Conservation (phyloP, 92 coral and sea anemone genomes). For the Zoanthus sociatus region DNA sequence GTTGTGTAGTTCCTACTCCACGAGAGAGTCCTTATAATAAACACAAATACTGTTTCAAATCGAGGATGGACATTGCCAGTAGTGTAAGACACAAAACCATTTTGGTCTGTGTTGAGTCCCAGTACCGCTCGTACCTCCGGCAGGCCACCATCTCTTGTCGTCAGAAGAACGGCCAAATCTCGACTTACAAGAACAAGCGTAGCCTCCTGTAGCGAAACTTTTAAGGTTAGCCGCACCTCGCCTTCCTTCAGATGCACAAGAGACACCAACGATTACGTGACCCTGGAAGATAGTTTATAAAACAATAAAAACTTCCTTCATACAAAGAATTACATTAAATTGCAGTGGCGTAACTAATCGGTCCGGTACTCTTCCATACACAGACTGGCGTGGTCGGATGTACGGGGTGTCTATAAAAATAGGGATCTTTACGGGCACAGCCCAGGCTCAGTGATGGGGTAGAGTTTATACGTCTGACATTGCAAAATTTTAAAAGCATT, state of each 20-base stretch:
- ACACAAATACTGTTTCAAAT: background rate
- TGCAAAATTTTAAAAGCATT: too few relatives aligned
- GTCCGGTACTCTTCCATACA: too few relatives aligned
- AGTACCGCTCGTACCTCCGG: background rate
- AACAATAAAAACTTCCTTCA: too few relatives aligned
- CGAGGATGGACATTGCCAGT: slow-evolving; percentile 39
- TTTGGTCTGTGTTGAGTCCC: background rate
- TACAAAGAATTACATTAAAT: too few relatives aligned
- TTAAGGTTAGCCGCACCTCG: slow-evolving; percentile 1
- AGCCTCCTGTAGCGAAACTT: slow-evolving; percentile 7
- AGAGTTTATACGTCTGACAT: too few relatives aligned
- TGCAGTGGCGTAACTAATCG: too few relatives aligned
- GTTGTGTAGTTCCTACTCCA: background rate
- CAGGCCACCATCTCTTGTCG: slow-evolving; percentile 20
- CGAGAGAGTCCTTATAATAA: background rate
- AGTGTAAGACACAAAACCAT: slow-evolving; percentile 16
- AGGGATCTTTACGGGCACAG: too few relatives aligned
- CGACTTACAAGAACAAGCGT: slow-evolving; percentile 10
- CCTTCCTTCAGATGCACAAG: slow-evolving; percentile 35
- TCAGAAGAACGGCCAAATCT: background rate
- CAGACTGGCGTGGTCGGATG: too few relatives aligned
- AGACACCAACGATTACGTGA: slow-evolving; percentile 42
- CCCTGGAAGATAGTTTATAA: slow-evolving; percentile 18
- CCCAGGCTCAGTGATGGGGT: too few relatives aligned
- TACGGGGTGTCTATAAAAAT: too few relatives aligned